A percentile compares a stretch with the other conserved stretches of the same genome.
Evolutionary conservation across 2,888 invertebrate species (phyloP).

Genomic region (Actias luna): DNA sequence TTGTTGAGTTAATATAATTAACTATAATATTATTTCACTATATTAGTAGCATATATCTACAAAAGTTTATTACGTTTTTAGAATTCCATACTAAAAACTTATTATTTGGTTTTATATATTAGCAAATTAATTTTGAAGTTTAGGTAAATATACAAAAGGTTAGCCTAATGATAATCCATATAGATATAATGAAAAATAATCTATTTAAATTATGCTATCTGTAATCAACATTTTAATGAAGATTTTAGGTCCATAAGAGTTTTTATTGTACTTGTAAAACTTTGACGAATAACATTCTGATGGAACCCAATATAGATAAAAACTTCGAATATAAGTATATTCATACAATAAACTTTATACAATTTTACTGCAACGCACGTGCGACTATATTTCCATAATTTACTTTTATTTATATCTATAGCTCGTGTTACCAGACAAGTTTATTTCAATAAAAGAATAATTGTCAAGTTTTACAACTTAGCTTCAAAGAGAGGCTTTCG

Average conservation of each 20-base stretch:
- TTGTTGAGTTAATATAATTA: too few relatives aligned
- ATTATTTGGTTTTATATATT: too few relatives aligned
- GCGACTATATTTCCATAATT: neutral
- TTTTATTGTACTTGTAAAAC: neutral
- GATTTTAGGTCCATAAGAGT: neutral
- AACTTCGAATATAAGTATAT: neutral
- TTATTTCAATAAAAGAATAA: constrained; percentile 3
- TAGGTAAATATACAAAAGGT: too few relatives aligned
- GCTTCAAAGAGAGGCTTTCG: neutral
- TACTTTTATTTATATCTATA: constrained; percentile 5
- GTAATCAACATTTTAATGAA: neutral
- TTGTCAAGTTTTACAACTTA: neutral
- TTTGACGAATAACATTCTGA: neutral
- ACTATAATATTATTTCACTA: too few relatives aligned
- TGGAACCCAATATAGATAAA: neutral
- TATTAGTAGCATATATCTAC: too few relatives aligned
- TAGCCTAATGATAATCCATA: too few relatives aligned
- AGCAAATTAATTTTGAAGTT: too few relatives aligned
- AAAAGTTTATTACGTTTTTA: too few relatives aligned
- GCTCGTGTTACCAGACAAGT: neutral
- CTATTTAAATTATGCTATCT: neutral
- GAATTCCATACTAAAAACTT: too few relatives aligned
- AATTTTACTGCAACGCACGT: constrained; percentile 4
- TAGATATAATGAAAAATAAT: too few relatives aligned
- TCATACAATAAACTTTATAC: neutral